A percentile compares a stretch with the other conserved stretches of the same genome.
These are phyloP conservation scores for Streblospio benedicti DNA, from an alignment of 1,140 invertebrate species.

Conservation along the genomic window DNA sequence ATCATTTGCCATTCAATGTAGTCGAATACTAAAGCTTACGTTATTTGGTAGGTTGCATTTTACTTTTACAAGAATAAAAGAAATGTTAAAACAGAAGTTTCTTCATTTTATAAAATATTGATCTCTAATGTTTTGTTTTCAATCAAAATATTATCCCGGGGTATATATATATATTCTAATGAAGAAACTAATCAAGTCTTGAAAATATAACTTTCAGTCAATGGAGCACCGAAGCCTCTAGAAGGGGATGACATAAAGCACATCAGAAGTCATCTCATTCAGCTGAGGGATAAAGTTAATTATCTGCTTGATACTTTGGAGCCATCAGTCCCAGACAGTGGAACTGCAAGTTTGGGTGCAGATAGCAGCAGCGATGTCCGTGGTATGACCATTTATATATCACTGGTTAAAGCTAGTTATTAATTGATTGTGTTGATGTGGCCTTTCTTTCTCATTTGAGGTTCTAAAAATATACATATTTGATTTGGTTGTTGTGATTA, in stretches of 20 bases:
- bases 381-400: not conserved
- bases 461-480: not conserved
- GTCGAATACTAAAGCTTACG: conserved; percentile 59
- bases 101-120: conserved; percentile 23
- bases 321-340: conserved; percentile 1
- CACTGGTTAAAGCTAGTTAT: not conserved
- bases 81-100: not conserved
- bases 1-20: conserved; percentile 64
- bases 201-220: conserved; percentile 28
- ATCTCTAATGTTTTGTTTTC: not conserved
- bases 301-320: conserved; percentile 54
- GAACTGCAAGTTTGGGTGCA: not conserved
- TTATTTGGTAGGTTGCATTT: conserved; percentile 50
- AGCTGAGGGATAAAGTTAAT: conserved; percentile 56
- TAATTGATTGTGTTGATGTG: not conserved
- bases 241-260: conserved; percentile 46
- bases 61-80: too few relatives aligned
- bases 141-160: not conserved
- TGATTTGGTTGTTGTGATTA: not conserved
- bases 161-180: not conserved
- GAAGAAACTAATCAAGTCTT: not conserved
- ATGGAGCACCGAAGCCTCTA: conserved; percentile 33
- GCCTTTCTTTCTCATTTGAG: not conserved
- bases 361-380: not conserved
- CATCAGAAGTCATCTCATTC: conserved; percentile 52